Base-by-base conservation (phyloP, 2,797 vertebrate species). In the Hybognathus amarus region DNA sequence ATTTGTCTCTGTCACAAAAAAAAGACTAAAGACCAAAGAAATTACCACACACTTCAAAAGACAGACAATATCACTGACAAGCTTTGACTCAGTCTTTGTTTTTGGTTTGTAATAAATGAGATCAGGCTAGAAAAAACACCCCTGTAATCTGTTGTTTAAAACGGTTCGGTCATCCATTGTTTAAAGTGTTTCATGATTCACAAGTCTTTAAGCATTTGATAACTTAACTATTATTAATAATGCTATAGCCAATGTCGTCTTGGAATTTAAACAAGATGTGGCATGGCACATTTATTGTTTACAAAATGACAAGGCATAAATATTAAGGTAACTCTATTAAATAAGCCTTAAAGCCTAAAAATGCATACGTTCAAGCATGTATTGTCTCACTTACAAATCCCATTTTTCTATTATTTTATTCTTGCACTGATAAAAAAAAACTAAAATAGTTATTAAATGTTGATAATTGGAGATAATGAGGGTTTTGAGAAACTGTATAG, bases 181-280 rank as follows among this genome's bases (percentile, higher is more conserved):
- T 92, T 90, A 90, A 91, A 73, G 89, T 83, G 85, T 87, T 91
- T 85, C 87, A 87, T 87, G 86, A 89, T 90, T 89, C 86, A 85
- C 83, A 90, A 92, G 87, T 92, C 92, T 88, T 89, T 89, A 86
- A 77, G 74, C 91, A 89, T 91, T 91, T 89, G 76, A 88, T 91
- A 91, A 91, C 93, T 93, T 91, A 93, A 91, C 92, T 94, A 92
- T 90, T 93, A 92, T 95, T 94, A 92, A 94, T 91, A 92, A 90
- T 91, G 88, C 92, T 94, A 93, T 91, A 92, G 93, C 89, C 90
- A 92, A 92, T 89, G 88, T 89, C 90, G 85, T 82, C 88, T 89
- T 40, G 64, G 80, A 79, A 90, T 42, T 63, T 18, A 77, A 33
- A 47, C 75, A 77, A 77, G 24, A 42, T 1, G 3, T 74, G 71